These are phyloP conservation scores for Sarcophaga subvicina DNA, from an alignment of 2,888 invertebrate genomes.

Conservation along the genomic window DNA sequence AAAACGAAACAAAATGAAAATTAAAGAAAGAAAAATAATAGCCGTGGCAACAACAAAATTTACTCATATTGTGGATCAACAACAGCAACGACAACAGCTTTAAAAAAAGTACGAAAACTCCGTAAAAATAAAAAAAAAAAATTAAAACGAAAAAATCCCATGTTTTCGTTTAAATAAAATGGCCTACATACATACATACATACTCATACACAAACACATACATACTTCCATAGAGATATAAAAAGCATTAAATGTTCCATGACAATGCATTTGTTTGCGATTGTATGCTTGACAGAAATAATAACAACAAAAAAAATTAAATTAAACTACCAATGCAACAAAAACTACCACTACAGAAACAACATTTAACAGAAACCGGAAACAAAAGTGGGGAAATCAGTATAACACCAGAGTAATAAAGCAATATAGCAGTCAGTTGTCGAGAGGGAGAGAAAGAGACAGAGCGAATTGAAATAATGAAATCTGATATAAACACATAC, in stretches of 20 bases:
- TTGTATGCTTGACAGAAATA: conserved; percentile 36
- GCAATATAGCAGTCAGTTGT: background rate
- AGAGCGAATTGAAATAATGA: conserved; percentile 7
- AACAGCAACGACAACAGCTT: background rate
- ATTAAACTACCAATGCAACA: conserved; percentile 35
- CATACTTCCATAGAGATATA: too few relatives aligned
- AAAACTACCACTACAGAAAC: conserved; percentile 8
- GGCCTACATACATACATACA: background rate
- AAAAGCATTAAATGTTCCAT: background rate
- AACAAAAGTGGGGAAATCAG: conserved; percentile 20
- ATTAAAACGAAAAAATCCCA: conserved; percentile 25
- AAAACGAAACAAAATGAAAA: conserved; percentile 25
- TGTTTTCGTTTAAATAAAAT: conserved; percentile 34
- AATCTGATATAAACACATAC: conserved; percentile 61
- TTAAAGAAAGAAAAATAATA: background rate
- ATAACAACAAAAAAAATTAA: conserved; percentile 41
- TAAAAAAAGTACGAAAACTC: background rate
- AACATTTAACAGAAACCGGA: background rate
- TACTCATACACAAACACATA: background rate
- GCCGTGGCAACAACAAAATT: conserved; percentile 6
- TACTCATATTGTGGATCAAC: conserved; percentile 14
- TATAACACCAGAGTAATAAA: conserved; percentile 2
- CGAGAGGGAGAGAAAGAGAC: background rate
- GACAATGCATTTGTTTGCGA: conserved; percentile 12
- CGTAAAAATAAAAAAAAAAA: conserved; percentile 2